Percentiles rank a stretch among this genome's conserved stretches.
phyloP scores from a whole-genome alignment of 1,140 invertebrate species.

The Plodia interpunctella region DNA sequence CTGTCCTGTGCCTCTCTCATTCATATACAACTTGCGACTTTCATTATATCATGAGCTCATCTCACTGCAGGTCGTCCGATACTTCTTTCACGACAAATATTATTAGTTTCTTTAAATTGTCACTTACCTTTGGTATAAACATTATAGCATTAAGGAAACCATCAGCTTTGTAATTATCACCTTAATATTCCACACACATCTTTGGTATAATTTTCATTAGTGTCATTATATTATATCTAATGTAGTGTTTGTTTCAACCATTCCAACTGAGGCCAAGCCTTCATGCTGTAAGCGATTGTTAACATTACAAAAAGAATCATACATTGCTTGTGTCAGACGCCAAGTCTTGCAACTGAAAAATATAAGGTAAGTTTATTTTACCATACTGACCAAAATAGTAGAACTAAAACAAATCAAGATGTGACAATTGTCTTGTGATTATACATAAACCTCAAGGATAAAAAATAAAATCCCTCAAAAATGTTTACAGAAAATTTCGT shows the following conservation, averaged over 20 bases:
- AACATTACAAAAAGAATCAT: conserved; percentile 81
- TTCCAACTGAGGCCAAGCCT: conserved; percentile 83
- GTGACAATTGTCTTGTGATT: no score
- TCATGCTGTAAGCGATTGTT: conserved; percentile 81
- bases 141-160: conserved; percentile 39
- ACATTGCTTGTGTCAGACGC: conserved; percentile 80
- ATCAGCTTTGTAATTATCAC: conserved; percentile 20
- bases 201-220: background rate
- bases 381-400: no score
- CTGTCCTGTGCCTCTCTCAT: no score
- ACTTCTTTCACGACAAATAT: no score
- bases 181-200: background rate
- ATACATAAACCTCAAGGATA: no score
- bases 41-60: no score
- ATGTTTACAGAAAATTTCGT: no score
- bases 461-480: no score
- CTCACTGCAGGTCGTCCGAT: no score
- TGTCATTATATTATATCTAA: background rate
- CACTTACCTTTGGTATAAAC: conserved; percentile 59
- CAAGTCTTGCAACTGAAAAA: conserved; percentile 39
- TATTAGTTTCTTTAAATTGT: no score
- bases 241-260: conserved; percentile 66
- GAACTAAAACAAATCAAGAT: no score
- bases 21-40: no score
- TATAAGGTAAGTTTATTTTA: background rate